Base-by-base conservation (phyloP, 2,888 invertebrate species). In the Linnaemya vulpina region DNA sequence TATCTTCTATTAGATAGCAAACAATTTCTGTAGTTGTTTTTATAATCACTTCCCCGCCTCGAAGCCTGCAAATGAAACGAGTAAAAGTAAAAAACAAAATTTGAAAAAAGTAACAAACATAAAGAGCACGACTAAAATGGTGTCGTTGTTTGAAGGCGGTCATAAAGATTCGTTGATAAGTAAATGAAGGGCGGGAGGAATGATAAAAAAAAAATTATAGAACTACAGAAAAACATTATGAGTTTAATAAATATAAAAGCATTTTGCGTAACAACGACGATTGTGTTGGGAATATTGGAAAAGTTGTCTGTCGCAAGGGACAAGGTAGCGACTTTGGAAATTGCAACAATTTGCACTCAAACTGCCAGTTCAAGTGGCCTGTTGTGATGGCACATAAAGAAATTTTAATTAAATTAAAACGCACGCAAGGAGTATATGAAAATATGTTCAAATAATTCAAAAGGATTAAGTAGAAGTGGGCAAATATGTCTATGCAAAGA, bases 241-340 rank as follows among this genome's bases (percentile, higher is more conserved):
- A 67, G 65, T 79, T 79, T 79, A 79, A 79, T 79, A 79, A 79
- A 58, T 38, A 49, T 79, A 79, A 79, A 79, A 79, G 73, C 65
- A 55, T 65, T 79, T 79, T 65, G 38, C 25, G 15, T 17, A 5
- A 46, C n/a, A 22, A 58, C 58, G 7, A 38, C 0, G 8, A n/a
- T 55, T 77, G 35, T 46, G 10, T 3, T 65, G 43, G 46, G 63
- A 38, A 55, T 53, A 38, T 63, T 25, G 20, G 35, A 53, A 51
- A 30, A 40, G 38, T 11, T 51, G 17, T 13, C 4, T 38, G 20
- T 46, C n/a, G 30, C 15, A 13, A 53, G 15, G 38, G 30, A 43
- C 20, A 1, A 13, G n/a, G 30, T 25, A 53, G 38, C 4, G n/a
- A 68, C 15, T 11, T 35, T 68, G 9, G 22, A 15, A 22, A 15